Evolutionary conservation across 2,797 vertebrate genomes (phyloP).

Genomic region (Dallia pectoralis): DNA sequence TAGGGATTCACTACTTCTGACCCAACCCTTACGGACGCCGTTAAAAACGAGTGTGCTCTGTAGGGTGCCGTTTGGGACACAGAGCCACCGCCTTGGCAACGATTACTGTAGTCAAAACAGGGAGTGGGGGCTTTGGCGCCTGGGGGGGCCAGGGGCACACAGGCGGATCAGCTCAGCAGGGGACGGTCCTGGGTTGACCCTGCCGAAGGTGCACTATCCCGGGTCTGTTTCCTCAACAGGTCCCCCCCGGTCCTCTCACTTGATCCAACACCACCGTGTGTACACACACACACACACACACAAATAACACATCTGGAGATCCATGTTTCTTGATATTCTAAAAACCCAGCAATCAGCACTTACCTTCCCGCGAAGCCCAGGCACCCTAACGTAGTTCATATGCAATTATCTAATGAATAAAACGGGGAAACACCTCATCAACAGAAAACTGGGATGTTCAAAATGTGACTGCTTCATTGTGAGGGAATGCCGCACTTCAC

Average conservation of each 20-base stretch:
- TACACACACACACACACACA: neutral
- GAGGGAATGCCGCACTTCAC: conserved; percentile 25
- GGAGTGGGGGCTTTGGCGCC: conserved; percentile 24
- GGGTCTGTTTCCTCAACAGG: conserved; percentile 13
- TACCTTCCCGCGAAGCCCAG: conserved; percentile 21
- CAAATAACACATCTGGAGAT: conserved; percentile 8
- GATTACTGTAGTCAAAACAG: conserved; percentile 53
- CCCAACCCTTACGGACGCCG: neutral
- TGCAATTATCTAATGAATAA: conserved; percentile 56
- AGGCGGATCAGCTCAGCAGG: conserved; percentile 32
- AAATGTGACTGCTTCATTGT: conserved; percentile 40
- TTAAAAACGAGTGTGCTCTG: neutral
- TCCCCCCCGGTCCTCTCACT: neutral
- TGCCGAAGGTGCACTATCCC: neutral
- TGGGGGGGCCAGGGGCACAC: conserved; percentile 2
- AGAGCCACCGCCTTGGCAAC: conserved; percentile 37
- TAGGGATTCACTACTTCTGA: neutral
- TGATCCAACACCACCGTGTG: neutral
- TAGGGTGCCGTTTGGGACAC: conserved; percentile 6
- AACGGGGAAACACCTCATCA: conserved; percentile 52
- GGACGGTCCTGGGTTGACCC: conserved; percentile 21
- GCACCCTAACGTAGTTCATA: conserved; percentile 49
- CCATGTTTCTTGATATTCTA: conserved; percentile 25
- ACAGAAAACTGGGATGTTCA: conserved; percentile 38
- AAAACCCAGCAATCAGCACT: conserved; percentile 31